These are phyloP conservation scores for Autographa pulchrina DNA, from an alignment of 2,888 invertebrate genomes.

Conservation along the genomic window DNA sequence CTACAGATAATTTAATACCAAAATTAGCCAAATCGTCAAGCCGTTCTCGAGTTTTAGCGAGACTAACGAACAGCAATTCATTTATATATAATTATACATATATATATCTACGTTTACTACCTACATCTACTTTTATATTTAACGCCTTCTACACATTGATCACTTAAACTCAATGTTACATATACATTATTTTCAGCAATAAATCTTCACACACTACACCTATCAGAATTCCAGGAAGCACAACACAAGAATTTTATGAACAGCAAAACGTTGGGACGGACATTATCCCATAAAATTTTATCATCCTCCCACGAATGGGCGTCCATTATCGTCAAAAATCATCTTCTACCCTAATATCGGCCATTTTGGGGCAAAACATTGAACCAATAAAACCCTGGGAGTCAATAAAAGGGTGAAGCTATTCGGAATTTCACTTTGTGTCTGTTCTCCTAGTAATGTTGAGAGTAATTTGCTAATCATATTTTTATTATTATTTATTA, in stretches of 20 bases:
- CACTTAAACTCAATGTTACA: too few relatives aligned
- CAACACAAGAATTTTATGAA: constrained; percentile 30
- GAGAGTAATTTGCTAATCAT: not conserved
- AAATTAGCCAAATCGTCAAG: too few relatives aligned
- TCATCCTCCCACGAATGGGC: constrained; percentile 44
- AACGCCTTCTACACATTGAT: too few relatives aligned
- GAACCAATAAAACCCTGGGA: constrained; percentile 53
- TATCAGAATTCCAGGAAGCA: constrained; percentile 9
- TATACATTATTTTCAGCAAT: not conserved
- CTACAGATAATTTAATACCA: too few relatives aligned
- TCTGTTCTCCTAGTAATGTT: not conserved
- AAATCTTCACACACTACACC: constrained; percentile 10
- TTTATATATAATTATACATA: too few relatives aligned
- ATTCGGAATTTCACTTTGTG: constrained; percentile 26
- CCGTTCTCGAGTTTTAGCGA: too few relatives aligned
- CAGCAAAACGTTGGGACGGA: constrained; percentile 30
- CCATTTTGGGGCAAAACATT: constrained; percentile 50
- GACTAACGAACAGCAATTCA: too few relatives aligned
- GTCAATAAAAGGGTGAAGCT: constrained; percentile 47
- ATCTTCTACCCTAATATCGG: constrained; percentile 51
- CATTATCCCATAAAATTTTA: constrained; percentile 54
- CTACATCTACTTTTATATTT: too few relatives aligned
- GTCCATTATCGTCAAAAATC: constrained; percentile 59
- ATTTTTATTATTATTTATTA: not conserved
- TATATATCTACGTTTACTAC: too few relatives aligned